Base-by-base conservation (phyloP, 2,888 invertebrate genomes). In the Polyommatus iphigenia region DNA sequence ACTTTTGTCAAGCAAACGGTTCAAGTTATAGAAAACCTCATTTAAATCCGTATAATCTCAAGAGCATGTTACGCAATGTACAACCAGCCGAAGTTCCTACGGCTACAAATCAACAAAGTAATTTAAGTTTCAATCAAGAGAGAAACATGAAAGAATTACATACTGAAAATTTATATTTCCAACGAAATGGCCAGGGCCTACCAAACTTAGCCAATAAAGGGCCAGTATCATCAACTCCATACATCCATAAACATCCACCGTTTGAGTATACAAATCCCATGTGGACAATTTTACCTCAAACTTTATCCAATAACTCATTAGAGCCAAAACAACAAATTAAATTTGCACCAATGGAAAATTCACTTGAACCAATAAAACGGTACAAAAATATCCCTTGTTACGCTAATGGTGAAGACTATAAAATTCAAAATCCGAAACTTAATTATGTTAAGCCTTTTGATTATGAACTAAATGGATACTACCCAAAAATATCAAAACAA, bases 251-350 rank as follows among this genome's bases (percentile, higher is more conserved):
- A 73, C 20, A 73, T 46, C 32, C 46, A 41, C 46, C 46, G 73
- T 24, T 73, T 41, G 46, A 73, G 36, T 73, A 46, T 73, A 46
- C 46, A 41, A 73, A 41, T 73, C 41, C 73, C 46, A 41, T n/a
- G 46, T 13, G 73, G 46, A 46, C 8, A 73, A 41, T 73, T 20
- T 15, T 46, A 24, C 73, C 73, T 13, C 41, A 20, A 73, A 73
- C 41, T 73, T 41, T 73, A 46, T 67, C 67, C 67, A 67, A 67
- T 67, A 24, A 18, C 2, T 67, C 67, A 67, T 67, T 18, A 67
- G 7, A 13, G 15, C 67, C 67, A 29, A 32, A 67, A 73, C 13
- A n/a, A 46, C 73, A 46, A 73, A 46, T 73, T 73, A n/a, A 73
- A 46, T 46, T 73, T 73, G 15, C 41, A 7, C 73, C 73, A 20